A percentile compares a stretch with the other conserved stretches of the same genome.
phyloP scores from a whole-genome alignment of 1,140 invertebrate species.

The Drosophila sp. region DNA sequence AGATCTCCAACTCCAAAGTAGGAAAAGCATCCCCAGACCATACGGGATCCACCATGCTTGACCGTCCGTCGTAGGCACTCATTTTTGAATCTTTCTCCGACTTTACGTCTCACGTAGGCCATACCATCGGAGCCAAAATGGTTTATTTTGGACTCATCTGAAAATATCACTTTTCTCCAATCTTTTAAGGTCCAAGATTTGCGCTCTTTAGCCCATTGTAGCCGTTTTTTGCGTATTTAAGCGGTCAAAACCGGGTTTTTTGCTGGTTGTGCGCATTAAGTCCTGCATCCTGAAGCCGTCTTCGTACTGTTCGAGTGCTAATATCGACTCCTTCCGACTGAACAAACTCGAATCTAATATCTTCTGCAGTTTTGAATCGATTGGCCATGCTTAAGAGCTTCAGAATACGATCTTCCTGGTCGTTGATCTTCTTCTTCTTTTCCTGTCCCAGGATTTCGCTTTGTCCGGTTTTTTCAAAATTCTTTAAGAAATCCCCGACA shows the following conservation, averaged over 20 bases:
- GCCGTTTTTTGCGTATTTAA: conserved; percentile 3
- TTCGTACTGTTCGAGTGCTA: conserved; percentile 12
- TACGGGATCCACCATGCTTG: no score
- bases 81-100: conserved; percentile 18
- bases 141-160: conserved; percentile 20
- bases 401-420: no score
- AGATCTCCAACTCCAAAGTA: no score
- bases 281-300: conserved; percentile 18
- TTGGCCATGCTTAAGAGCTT: no score
- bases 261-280: conserved; percentile 9
- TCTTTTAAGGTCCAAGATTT: conserved; percentile 2
- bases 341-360: conserved; percentile 5
- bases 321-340: conserved; percentile 15
- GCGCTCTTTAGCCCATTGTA: conserved; percentile 9
- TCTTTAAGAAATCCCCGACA: no score
- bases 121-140: conserved; percentile 19
- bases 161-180: conserved; percentile 9
- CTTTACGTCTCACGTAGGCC: conserved; percentile 14
- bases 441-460: no score
- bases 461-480: no score
- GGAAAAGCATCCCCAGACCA: no score
- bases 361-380: neutral
- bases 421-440: no score
- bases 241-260: conserved; percentile 2
- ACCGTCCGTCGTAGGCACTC: conserved; percentile 6